Conservation (phyloP, 92 coral and sea anemone genomes). For the Chrysogorgia sp. region DNA sequence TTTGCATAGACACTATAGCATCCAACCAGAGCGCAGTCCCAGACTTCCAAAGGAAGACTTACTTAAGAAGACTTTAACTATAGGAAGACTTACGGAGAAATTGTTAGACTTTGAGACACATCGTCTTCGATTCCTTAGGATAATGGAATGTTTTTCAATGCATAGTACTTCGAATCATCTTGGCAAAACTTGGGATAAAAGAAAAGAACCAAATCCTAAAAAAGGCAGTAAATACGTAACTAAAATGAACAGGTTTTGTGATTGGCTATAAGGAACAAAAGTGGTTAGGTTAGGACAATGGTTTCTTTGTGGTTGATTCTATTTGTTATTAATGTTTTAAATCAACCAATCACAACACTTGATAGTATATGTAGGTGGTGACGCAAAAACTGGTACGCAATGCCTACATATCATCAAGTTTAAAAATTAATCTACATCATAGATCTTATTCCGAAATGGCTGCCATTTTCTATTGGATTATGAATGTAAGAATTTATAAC, state of each 20-base stretch:
- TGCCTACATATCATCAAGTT: no score
- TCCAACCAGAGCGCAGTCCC: background rate
- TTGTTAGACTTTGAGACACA: constrained; percentile 84
- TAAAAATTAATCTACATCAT: no score
- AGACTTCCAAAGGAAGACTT: background rate
- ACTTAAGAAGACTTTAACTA: background rate
- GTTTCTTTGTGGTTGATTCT: no score
- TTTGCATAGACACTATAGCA: background rate
- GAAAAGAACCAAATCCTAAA: constrained; percentile 89
- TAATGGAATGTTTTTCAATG: constrained; percentile 93
- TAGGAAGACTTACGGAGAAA: constrained; percentile 72
- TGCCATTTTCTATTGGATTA: no score
- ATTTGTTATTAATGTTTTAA: no score
- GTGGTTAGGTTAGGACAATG: no score
- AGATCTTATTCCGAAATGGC: no score
- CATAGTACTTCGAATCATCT: constrained; percentile 90
- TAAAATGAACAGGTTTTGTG: background rate
- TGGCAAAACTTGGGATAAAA: constrained; percentile 89
- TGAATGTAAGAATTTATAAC: no score
- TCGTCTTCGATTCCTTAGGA: constrained; percentile 90
- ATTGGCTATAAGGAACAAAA: no score
- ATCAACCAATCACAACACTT: no score
- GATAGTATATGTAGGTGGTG: no score
- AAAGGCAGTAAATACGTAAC: constrained; percentile 4
- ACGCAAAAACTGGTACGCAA: no score